These are phyloP conservation scores for Dinocampus coccinellae DNA, from an alignment of 2,888 invertebrate genomes.

Conservation along the genomic window DNA sequence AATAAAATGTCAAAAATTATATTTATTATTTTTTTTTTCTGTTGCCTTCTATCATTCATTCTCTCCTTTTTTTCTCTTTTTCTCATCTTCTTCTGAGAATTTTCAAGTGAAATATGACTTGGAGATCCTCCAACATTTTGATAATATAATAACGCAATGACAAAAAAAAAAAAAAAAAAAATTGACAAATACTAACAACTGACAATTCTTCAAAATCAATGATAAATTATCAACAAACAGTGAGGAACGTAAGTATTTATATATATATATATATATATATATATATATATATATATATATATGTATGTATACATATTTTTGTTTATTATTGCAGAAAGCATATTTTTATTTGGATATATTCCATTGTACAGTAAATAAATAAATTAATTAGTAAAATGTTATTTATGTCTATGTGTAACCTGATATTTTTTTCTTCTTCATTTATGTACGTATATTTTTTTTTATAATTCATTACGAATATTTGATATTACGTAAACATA, in stretches of 20 bases:
- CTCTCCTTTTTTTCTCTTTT: not conserved
- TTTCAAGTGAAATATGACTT: not conserved
- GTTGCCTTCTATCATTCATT: not conserved
- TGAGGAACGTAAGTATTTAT: not conserved
- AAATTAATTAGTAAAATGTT: constrained; percentile 60
- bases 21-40: not conserved
- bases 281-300: constrained; percentile 6
- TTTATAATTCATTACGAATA: constrained; percentile 11
- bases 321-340: constrained; percentile 57
- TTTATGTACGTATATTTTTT: constrained; percentile 1
- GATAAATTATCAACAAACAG: not conserved
- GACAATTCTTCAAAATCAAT: constrained; percentile 17
- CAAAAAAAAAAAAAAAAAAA: not conserved
- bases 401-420: constrained; percentile 40
- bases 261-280: not conserved
- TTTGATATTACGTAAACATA: constrained; percentile 11
- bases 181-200: not conserved
- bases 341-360: constrained; percentile 61
- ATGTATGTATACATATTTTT: constrained; percentile 36
- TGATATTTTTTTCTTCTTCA: not conserved
- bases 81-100: not conserved
- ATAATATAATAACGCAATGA: not conserved
- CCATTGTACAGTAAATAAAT: constrained; percentile 66
- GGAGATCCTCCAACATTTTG: not conserved
- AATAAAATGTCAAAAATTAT: too few species aligned